phyloP scores from a whole-genome alignment of 2,797 vertebrate genomes.

The Hirundo rustica region DNA sequence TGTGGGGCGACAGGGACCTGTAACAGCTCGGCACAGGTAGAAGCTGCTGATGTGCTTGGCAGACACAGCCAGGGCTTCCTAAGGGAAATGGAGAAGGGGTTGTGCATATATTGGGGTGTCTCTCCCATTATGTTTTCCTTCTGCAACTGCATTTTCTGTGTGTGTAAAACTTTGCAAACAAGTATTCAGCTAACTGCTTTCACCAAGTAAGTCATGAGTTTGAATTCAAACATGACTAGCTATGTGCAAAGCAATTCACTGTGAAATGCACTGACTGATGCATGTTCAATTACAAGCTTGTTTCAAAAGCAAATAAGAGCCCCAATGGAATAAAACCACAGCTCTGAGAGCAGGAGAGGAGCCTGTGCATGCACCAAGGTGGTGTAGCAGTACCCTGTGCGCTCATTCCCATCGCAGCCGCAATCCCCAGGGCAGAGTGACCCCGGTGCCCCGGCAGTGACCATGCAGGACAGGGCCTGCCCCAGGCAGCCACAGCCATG shows the following conservation, averaged over 20 bases:
- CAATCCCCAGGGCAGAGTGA: background rate
- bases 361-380: background rate
- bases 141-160: background rate
- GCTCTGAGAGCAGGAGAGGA: background rate
- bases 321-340: background rate
- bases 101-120: background rate
- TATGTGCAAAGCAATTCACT: constrained; percentile 59
- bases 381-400: background rate
- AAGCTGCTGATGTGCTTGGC: background rate
- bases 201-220: constrained; percentile 59
- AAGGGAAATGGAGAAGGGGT: background rate
- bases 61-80: background rate
- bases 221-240: constrained; percentile 62
- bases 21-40: background rate
- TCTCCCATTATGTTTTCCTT: background rate
- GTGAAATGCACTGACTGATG: constrained; percentile 57
- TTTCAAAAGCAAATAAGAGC: constrained; percentile 47
- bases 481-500: background rate
- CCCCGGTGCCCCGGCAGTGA: background rate
- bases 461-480: background rate
- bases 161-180: background rate
- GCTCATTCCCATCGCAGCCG: background rate
- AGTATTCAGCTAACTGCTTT: constrained; percentile 1
- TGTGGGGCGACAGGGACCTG: background rate
- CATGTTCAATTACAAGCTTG: constrained; percentile 53